Percentiles rank a stretch among this genome's conserved stretches.
Evolutionary conservation across 2,113 vertebrate species (phyloP).

Genomic region (Chrysemys picta): DNA sequence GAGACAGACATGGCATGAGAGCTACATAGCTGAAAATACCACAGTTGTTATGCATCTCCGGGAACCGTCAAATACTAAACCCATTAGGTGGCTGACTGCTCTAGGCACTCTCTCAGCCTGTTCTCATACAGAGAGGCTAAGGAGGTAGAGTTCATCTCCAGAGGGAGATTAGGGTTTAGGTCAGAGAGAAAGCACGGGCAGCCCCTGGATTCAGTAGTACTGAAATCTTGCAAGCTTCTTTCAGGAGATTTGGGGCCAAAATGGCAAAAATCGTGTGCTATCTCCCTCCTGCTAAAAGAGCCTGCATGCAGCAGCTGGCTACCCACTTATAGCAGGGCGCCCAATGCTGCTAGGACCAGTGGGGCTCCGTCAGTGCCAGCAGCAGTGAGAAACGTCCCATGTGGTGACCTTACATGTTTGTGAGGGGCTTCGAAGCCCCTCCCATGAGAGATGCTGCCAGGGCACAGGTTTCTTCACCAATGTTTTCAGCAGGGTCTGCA

Average conservation of each 20-base stretch:
- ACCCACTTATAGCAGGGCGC: no score
- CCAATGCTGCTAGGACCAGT: not conserved
- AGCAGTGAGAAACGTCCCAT: not conserved
- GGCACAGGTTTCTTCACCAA: rapidly evolving
- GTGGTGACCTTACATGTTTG: not conserved
- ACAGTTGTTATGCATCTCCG: not conserved
- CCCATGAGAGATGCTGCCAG: not conserved
- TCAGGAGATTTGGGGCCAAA: not conserved
- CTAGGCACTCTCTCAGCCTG: not conserved
- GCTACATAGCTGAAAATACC: rapidly evolving
- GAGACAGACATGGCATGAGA: rapidly evolving
- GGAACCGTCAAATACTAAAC: not conserved
- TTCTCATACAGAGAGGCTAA: not conserved
- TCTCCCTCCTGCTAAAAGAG: not conserved
- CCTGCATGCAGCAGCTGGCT: not conserved
- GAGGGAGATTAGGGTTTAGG: not conserved
- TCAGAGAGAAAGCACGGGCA: not conserved
- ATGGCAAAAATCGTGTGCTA: not conserved
- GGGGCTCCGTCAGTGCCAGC: not conserved
- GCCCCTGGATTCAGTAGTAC: not conserved
- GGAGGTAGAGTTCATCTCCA: not conserved
- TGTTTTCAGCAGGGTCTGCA: not conserved
- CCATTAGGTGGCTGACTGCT: not conserved
- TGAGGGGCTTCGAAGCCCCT: not conserved
- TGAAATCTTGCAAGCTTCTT: not conserved